phyloP scores from a whole-genome alignment of 2,797 vertebrate species.

The Carapus acus region DNA sequence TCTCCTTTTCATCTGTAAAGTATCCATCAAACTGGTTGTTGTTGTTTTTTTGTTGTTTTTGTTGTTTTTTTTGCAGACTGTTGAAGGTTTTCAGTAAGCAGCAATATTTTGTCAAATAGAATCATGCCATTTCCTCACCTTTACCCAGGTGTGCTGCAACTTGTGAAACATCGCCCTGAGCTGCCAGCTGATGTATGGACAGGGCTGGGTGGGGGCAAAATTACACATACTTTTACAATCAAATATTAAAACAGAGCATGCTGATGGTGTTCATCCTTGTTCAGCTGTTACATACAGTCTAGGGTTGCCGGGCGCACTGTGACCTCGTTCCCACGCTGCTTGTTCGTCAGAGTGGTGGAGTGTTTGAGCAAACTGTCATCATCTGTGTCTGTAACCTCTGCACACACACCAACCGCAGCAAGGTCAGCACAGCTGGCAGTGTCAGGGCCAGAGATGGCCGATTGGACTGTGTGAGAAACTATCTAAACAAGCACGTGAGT shows the following conservation, averaged over 20 bases:
- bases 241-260: neutral
- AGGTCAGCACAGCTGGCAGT: conserved; percentile 6
- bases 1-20: too few relatives aligned
- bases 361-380: conserved; percentile 74
- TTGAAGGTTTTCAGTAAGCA: too few relatives aligned
- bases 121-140: too few relatives aligned
- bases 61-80: too few relatives aligned
- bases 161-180: conserved; percentile 87
- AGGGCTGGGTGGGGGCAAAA: conserved; percentile 68
- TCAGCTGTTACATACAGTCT: conserved; percentile 77
- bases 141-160: conserved; percentile 80
- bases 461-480: too few relatives aligned
- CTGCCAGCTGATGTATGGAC: conserved; percentile 92
- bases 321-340: conserved; percentile 90
- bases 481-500: too few relatives aligned
- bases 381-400: conserved; percentile 59
- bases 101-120: too few relatives aligned
- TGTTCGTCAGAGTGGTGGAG: conserved; percentile 91
- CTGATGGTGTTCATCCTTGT: neutral
- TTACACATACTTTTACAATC: neutral
- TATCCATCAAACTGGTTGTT: too few relatives aligned
- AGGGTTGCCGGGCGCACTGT: conserved; percentile 85
- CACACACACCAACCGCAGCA: conserved; percentile 16
- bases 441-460: too few relatives aligned
- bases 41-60: too few relatives aligned